Percentiles rank a stretch among this genome's conserved stretches.
Conservation (phyloP, 2,888 invertebrate species). For the Lithophane semibrunnea region DNA sequence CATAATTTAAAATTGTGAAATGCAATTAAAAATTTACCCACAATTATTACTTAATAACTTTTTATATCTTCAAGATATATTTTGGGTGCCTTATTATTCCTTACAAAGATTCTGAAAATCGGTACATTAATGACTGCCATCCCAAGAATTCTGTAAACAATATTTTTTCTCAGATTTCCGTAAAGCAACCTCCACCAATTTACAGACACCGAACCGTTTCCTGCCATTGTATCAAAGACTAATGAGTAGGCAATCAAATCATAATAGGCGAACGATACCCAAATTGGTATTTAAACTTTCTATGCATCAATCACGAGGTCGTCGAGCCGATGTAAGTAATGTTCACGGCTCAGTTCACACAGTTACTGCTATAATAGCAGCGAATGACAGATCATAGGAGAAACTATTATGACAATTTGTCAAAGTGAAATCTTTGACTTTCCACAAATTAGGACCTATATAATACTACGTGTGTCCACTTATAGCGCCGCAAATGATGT, state of each 20-base stretch:
- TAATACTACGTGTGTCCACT: conserved; percentile 27
- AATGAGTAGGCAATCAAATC: conserved; percentile 69
- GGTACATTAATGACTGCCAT: not conserved
- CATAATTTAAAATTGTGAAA: not conserved
- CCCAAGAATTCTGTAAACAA: not conserved
- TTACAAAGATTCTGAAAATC: not conserved
- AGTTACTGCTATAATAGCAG: conserved; percentile 76
- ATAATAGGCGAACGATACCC: conserved; percentile 71
- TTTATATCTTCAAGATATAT: no score
- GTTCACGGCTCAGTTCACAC: conserved; percentile 84
- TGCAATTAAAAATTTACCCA: not conserved
- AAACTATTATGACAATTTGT: conserved; percentile 74
- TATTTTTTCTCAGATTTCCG: conserved; percentile 29
- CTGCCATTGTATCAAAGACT: conserved; percentile 62
- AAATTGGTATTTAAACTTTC: conserved; percentile 83
- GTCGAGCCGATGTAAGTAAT: conserved; percentile 73
- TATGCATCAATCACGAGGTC: conserved; percentile 84
- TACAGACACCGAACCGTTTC: conserved; percentile 43
- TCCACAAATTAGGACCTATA: conserved; percentile 63
- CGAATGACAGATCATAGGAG: conserved; percentile 77
- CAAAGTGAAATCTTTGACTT: conserved; percentile 74
- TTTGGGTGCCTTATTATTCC: not conserved
- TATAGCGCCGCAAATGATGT: conserved; percentile 22
- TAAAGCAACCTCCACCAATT: conserved; percentile 28
- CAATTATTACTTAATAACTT: no score